Conservation (phyloP, 2,888 invertebrate species). For the Globia sparganii region DNA sequence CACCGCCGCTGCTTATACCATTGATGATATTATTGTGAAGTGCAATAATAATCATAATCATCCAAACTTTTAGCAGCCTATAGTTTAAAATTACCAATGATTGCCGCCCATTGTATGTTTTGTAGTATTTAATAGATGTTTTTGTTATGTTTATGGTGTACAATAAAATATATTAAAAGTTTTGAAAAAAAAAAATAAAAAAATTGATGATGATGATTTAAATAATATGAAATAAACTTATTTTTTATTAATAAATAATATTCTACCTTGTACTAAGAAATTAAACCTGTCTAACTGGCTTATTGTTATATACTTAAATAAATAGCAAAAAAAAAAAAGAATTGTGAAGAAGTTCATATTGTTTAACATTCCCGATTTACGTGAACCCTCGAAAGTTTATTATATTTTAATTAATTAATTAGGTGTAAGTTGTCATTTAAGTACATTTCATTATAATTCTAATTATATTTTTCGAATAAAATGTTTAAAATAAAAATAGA, state of each 20-base stretch:
- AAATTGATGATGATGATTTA: too few species aligned
- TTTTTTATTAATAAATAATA: too few species aligned
- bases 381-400: too few species aligned
- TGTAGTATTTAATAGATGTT: neutral
- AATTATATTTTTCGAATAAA: neutral
- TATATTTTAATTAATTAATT: neutral
- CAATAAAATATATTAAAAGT: neutral
- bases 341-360: neutral
- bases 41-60: conserved; percentile 24
- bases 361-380: neutral
- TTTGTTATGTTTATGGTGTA: neutral
- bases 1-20: conserved; percentile 13
- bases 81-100: neutral
- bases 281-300: neutral
- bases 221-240: too few species aligned
- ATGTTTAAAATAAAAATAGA: neutral
- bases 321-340: too few species aligned
- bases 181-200: too few species aligned
- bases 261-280: neutral
- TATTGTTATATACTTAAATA: neutral
- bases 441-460: neutral
- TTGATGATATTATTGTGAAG: conserved; percentile 10
- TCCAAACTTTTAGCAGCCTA: neutral
- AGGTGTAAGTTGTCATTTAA: neutral
- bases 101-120: neutral